Evolutionary conservation across 2,113 vertebrate species (phyloP).

Genomic region (Catharus minimus): DNA sequence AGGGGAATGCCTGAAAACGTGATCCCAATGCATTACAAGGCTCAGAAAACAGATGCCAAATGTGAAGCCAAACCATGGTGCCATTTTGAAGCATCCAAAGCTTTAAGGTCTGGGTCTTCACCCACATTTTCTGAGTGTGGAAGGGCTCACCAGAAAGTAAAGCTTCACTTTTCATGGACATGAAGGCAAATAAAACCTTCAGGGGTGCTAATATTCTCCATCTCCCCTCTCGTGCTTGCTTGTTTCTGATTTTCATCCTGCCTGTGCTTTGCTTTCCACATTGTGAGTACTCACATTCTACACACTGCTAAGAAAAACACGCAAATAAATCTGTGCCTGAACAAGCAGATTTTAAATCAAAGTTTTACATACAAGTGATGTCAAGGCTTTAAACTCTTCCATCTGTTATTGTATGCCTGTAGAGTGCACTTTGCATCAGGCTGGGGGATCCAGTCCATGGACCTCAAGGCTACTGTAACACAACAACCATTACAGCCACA

Average conservation of each 20-base stretch:
- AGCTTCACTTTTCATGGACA: neutral
- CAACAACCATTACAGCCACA: neutral
- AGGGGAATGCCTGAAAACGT: neutral
- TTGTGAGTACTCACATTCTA: neutral
- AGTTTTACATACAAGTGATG: neutral
- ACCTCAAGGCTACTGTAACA: neutral
- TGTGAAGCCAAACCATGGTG: neutral
- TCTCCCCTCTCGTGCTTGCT: neutral
- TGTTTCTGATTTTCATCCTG: neutral
- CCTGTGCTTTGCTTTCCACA: neutral
- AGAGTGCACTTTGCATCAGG: neutral
- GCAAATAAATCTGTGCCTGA: slow-evolving; percentile 18
- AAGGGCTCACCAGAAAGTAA: neutral
- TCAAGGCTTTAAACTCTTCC: slow-evolving; percentile 13
- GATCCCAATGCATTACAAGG: neutral
- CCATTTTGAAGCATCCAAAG: slow-evolving; percentile 8
- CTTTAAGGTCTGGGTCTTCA: neutral
- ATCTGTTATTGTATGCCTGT: neutral
- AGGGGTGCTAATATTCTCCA: neutral
- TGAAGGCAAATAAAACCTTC: neutral
- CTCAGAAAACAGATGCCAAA: slow-evolving; percentile 8
- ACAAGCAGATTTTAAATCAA: neutral
- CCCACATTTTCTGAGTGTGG: neutral
- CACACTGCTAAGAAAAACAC: slow-evolving; percentile 11
- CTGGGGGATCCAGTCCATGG: neutral